phyloP scores from a whole-genome alignment of 2,888 invertebrate genomes.

The Megastigmus dorsalis region DNA sequence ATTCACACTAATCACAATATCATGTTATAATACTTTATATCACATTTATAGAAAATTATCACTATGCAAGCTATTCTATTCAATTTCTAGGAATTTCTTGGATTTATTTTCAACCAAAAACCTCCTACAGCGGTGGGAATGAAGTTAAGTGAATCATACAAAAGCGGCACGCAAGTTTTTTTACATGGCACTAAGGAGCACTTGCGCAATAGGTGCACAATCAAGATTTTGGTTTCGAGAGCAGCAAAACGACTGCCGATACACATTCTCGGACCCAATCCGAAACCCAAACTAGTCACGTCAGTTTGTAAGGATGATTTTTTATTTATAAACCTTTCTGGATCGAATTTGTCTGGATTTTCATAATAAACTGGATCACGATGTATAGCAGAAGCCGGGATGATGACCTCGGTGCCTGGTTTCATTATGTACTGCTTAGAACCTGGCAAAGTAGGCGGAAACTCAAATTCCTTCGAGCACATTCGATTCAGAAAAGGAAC shows the following conservation, averaged over 20 bases:
- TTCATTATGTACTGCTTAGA: constrained; percentile 62
- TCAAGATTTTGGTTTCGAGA: constrained; percentile 56
- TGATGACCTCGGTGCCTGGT: constrained; percentile 61
- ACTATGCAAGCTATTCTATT: no score
- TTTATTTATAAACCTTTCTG: constrained; percentile 69
- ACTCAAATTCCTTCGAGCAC: constrained; percentile 62
- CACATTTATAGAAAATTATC: no score
- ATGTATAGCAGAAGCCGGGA: constrained; percentile 68
- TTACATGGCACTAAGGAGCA: constrained; percentile 48
- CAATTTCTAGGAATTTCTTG: no score
- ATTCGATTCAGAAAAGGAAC: constrained; percentile 62
- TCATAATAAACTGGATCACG: constrained; percentile 68
- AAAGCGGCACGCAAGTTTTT: no score
- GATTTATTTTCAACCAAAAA: no score
- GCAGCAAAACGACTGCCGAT: constrained; percentile 63
- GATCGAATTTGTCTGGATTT: constrained; percentile 70
- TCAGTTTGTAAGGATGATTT: constrained; percentile 51
- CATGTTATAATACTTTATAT: no score
- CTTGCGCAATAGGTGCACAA: constrained; percentile 55
- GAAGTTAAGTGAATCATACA: no score
- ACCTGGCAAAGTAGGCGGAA: constrained; percentile 64
- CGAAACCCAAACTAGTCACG: constrained; percentile 58
- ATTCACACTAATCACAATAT: no score
- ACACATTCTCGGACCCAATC: constrained; percentile 67
- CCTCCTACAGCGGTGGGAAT: no score